Conservation (phyloP, 2,113 vertebrate genomes). For the Nesogale talazaci region DNA sequence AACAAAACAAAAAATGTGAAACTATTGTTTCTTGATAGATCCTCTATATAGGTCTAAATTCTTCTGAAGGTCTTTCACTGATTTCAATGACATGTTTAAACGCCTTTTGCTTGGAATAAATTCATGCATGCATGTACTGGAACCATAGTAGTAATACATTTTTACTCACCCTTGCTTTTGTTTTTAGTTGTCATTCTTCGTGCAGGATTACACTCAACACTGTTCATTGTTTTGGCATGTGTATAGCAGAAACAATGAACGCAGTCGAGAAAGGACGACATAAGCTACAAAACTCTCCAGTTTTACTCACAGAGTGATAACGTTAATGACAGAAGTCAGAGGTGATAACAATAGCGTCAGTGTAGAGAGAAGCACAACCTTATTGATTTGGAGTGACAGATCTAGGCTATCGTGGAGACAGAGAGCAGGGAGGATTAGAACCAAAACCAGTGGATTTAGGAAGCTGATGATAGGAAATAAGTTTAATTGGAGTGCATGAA, state of each 20-base stretch:
- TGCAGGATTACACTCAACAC: background rate
- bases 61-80: too few species aligned
- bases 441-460: background rate
- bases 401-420: background rate
- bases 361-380: background rate
- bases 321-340: background rate
- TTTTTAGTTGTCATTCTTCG: background rate
- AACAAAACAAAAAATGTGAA: too few species aligned
- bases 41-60: too few species aligned
- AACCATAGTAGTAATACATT: too few species aligned
- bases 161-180: too few species aligned
- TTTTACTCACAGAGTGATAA: background rate
- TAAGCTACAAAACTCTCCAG: background rate
- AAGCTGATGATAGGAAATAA: background rate
- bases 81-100: too few species aligned
- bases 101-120: too few species aligned
- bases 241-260: background rate
- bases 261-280: background rate
- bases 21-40: too few species aligned
- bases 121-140: too few species aligned
- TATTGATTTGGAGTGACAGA: background rate
- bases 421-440: background rate
- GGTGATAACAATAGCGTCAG: background rate
- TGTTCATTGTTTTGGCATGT: background rate
- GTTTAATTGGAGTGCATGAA: background rate